Conservation (phyloP, 2,888 invertebrate species). For the Nomada lathburiana region DNA sequence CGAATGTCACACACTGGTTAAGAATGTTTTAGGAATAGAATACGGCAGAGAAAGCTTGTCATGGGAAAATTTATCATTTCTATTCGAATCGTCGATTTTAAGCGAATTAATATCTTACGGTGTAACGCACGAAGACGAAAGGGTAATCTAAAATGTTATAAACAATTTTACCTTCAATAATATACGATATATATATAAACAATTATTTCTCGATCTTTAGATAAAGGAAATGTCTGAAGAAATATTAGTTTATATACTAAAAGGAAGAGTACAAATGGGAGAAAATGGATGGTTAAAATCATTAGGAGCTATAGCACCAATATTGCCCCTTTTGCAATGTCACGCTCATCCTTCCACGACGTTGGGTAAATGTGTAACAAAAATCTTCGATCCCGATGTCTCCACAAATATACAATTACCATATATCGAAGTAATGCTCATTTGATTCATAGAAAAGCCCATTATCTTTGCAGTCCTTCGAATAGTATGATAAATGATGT, state of each 20-base stretch:
- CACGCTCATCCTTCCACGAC: conserved; percentile 85
- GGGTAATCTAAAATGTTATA: conserved; percentile 74
- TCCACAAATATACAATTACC: conserved; percentile 87
- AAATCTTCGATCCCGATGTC: conserved; percentile 88
- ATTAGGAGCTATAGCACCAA: conserved; percentile 87
- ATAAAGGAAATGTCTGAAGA: conserved; percentile 87
- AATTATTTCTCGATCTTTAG: conserved; percentile 80
- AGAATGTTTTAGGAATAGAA: conserved; percentile 85
- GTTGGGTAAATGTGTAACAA: conserved; percentile 87
- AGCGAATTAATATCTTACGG: conserved; percentile 89
- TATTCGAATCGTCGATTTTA: conserved; percentile 87
- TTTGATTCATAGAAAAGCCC: background rate
- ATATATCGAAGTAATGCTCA: conserved; percentile 84
- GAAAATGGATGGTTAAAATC: conserved; percentile 88
- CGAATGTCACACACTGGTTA: conserved; percentile 86
- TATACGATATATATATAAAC: background rate
- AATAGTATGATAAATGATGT: background rate
- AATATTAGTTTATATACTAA: conserved; percentile 87
- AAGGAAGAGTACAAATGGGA: conserved; percentile 88
- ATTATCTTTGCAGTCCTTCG: background rate
- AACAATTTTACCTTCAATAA: background rate
- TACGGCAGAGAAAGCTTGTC: conserved; percentile 79
- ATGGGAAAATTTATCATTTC: conserved; percentile 86
- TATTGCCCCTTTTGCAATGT: conserved; percentile 87
- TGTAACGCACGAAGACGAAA: conserved; percentile 84